Base-by-base conservation (phyloP, 2,888 invertebrate species). In the Lycocerus yunnanus region DNA sequence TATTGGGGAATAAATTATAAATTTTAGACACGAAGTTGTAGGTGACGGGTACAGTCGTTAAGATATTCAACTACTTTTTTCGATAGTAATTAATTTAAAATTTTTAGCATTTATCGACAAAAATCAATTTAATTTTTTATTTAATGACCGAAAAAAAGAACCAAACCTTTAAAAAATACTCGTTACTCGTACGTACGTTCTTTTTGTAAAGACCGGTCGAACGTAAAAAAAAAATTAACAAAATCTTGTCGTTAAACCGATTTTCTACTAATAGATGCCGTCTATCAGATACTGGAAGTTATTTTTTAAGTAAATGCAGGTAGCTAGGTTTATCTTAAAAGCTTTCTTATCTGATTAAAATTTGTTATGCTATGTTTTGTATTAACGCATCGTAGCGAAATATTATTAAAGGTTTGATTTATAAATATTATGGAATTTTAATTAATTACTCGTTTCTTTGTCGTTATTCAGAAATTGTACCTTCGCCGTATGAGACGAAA, bases 201-300 rank as follows among this genome's bases (percentile, higher is more conserved):
- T 43, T 43, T 43, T 43, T 43, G 43, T 43, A 43, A 43, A 43
- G 43, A 43, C 43, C 43, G 43, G 43, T 43, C 43, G 43, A 43
- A 43, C 8, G 43, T 43, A 60, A 71, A 68, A 60, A 20, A n/a
- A 58, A 74, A 18, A 20, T 24, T 72, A 59, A 76, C 65, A 75
- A 74, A 75, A 58, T 68, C 58, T 70, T 74, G 75, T 75, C 77
- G 69, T 73, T 77, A 73, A 72, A 77, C 69, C 73, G 75, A 43
- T 43, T 74, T 78, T 61, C 68, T 70, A 66, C 60, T 67, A 16
- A 69, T 71, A 76, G 78, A 78, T 77, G 77, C 76, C 76, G 76
- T 70, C 77, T 73, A 58, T 70, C 75, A 73, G 74, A 78, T 77
- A 76, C 16, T 69, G 68, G 69, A 72, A 68, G 77, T 69, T 74